Evolutionary conservation across 2,888 invertebrate genomes (phyloP), one percentile per base, ranked within the genome.

Genomic region (Aethes cnicana): DNA sequence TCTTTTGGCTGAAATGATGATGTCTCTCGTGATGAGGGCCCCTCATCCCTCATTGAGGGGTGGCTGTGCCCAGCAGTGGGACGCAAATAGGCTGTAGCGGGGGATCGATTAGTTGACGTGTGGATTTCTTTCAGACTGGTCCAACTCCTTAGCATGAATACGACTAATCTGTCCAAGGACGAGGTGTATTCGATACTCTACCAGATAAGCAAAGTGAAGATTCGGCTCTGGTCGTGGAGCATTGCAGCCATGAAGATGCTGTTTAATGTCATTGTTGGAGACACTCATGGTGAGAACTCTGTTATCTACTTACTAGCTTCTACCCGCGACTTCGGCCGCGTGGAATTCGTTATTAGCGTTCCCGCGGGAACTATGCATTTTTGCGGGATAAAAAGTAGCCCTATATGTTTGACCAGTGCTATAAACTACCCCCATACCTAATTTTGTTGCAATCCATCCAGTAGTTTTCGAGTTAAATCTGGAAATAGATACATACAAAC

Each of bases 171-270:
- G 17, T 28, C 12, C 0, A 33, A 32, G 11, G 32, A 44, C 1
- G 54, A 54, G 6, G 18, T 46, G 5, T 44, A 21, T 0, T 35
- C 44, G 2, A 8, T 46, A 0, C 21, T 54, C 33, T 44, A 28
- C 7, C 49, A 49, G 17, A 41, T 54, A 7, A 49, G 54, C 21
- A 44, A 46, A 7, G 1, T 54, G 18, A 28, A 20, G 5, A 44
- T 54, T 4, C 30, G 49, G 1, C 16, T 54, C 0, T 54, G 39
- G 14, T 26, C 37, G 0, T 54, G 54, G 54, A 6, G 11, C 6
- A 0, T n/a, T 1, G 3, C 2, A 0, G 39, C 49, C 3, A 5
- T 54, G 6, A 8, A 12, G 0, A 2, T 21, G 2, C 12, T 54
- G 6, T 8, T 28, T 4, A 35, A 20, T 1, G 21, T 11, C 1